These are phyloP conservation scores for Dryobota labecula DNA, from an alignment of 2,888 invertebrate species.

Conservation along the genomic window DNA sequence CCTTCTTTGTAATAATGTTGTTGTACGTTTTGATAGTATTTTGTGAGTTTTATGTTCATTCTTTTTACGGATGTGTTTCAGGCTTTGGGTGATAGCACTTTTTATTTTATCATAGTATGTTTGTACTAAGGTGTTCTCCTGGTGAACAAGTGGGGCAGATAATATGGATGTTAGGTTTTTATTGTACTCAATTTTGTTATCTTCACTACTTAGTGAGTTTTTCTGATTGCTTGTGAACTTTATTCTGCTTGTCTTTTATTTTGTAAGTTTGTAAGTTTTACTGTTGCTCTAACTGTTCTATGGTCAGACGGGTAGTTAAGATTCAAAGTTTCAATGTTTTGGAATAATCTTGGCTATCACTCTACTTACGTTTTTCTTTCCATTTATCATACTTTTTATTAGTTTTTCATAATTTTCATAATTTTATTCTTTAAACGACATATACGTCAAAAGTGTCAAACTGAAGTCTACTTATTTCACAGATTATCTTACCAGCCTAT, in stretches of 20 bases:
- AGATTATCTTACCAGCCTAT: too few relatives aligned
- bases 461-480: too few relatives aligned
- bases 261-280: not conserved
- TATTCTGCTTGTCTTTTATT: not conserved
- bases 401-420: too few relatives aligned
- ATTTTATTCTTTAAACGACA: too few relatives aligned
- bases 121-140: not conserved
- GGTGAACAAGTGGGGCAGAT: too few relatives aligned
- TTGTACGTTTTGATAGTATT: not conserved
- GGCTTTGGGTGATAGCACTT: not conserved
- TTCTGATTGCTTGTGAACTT: not conserved
- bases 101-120: not conserved
- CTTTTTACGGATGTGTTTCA: not conserved
- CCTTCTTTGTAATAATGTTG: not conserved
- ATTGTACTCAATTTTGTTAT: too few relatives aligned
- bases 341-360: not conserved
- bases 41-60: not conserved
- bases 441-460: too few relatives aligned
- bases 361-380: too few relatives aligned
- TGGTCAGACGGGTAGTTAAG: not conserved
- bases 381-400: too few relatives aligned
- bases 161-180: too few relatives aligned
- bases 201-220: too few relatives aligned
- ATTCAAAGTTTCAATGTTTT: not conserved
- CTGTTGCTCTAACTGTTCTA: not conserved